A percentile compares a stretch with the other conserved stretches of the same genome.
Evolutionary conservation across 2,113 vertebrate species (phyloP).

Genomic region (Excalfactoria chinensis): DNA sequence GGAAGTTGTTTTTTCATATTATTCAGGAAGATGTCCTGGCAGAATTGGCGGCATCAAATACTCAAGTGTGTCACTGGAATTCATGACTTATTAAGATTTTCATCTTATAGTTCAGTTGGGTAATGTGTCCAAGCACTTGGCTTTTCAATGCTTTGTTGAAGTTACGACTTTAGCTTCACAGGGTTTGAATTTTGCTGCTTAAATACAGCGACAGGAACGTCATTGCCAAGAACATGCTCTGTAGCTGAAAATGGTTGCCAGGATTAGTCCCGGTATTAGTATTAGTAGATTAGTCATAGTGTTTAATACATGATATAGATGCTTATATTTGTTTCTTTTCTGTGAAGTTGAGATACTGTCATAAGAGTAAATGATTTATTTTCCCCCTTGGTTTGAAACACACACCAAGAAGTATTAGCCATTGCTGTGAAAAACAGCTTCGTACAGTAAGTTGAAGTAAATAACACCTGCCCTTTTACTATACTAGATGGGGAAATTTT

Average conservation of each 20-base stretch:
- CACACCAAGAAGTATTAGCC: neutral
- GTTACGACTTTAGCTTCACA: neutral
- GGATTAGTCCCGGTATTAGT: neutral
- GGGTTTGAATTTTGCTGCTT: neutral
- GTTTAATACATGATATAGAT: neutral
- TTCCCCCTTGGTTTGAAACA: accelerated
- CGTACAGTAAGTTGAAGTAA: neutral
- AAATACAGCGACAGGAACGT: neutral
- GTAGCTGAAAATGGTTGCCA: neutral
- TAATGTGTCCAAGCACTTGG: neutral
- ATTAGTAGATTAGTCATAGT: neutral
- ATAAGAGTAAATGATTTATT: neutral
- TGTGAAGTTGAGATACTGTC: neutral
- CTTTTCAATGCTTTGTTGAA: neutral
- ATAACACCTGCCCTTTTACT: neutral
- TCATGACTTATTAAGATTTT: neutral
- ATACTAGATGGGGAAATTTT: neutral
- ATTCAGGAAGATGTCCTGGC: neutral
- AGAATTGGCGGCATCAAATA: neutral
- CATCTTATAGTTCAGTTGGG: neutral
- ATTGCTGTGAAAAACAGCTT: neutral
- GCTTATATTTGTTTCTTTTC: neutral
- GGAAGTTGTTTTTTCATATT: neutral
- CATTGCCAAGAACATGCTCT: neutral
- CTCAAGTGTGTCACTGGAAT: neutral